phyloP scores from a whole-genome alignment of 2,888 invertebrate species.

The Dorcus hopei region DNA sequence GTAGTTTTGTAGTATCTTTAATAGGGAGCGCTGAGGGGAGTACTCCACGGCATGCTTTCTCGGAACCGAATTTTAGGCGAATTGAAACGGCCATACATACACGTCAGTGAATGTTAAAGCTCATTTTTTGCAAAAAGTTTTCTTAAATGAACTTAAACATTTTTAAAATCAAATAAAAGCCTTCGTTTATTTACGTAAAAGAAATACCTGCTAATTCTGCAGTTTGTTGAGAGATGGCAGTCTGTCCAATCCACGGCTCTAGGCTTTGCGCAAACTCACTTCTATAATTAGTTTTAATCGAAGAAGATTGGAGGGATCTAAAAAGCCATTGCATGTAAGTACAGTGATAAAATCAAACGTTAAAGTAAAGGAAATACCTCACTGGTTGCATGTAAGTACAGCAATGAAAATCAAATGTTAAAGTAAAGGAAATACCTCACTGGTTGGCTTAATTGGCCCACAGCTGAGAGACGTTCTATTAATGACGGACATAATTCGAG shows the following conservation, averaged over 20 bases:
- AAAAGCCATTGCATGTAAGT: background rate
- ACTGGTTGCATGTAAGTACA: slow-evolving; percentile 49
- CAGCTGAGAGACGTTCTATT: slow-evolving; percentile 63
- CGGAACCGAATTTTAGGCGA: too few species aligned
- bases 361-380: slow-evolving; percentile 43
- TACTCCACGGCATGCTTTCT: too few species aligned
- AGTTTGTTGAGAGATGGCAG: slow-evolving; percentile 46
- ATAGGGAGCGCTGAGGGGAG: too few species aligned
- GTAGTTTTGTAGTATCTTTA: too few species aligned
- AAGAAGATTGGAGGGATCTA: slow-evolving; percentile 55
- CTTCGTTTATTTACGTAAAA: too few species aligned
- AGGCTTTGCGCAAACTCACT: slow-evolving; percentile 62
- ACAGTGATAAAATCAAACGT: background rate
- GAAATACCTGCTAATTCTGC: slow-evolving; percentile 42
- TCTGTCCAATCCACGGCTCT: slow-evolving; percentile 59
- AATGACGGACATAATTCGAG: slow-evolving; percentile 66
- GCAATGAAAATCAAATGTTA: background rate
- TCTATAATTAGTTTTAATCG: slow-evolving; percentile 58
- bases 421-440: slow-evolving; percentile 47
- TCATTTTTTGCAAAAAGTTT: too few species aligned
- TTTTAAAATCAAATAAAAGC: background rate
- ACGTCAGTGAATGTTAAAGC: too few species aligned
- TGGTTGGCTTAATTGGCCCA: slow-evolving; percentile 63
- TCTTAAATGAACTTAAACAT: background rate
- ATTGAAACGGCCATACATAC: too few species aligned